Evolutionary conservation across 2,888 invertebrate species (phyloP), one percentile per base, ranked within the genome.

Genomic region (Eilema sororculum): DNA sequence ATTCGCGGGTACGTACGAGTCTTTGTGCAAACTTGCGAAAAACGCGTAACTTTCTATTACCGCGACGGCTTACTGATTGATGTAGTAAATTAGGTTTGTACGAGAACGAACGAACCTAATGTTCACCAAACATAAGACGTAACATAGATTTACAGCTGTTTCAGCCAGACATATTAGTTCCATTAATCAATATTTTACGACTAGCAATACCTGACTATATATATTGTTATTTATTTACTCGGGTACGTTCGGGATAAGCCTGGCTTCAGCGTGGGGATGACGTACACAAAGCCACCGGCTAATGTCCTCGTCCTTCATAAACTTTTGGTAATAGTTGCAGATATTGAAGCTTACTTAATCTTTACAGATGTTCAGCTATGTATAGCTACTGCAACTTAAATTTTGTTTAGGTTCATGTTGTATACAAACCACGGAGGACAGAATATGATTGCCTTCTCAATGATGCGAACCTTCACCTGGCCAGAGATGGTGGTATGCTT

Each of bases 321-420:
- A 66, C 65, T 74, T 67, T 68, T 63, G 65, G 67, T 72, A 33
- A 69, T 62, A 59, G 58, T 33, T 57, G 61, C 24, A 57, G 63
- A 56, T 37, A 64, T 62, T 33, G 33, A 28, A 64, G n/a, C 22
- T 33, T 65, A 67, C 22, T 30, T 65, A 67, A 64, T 64, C 69
- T 72, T n/a, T 62, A 52, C 66, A 66, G 30, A 61, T 68, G 59
- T 67, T 33, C 25, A 16, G 56, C 24, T 52, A 4, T 24, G 20
- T 62, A n/a, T 41, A 33, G 10, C 8, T 20, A 52, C n/a, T 20
- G n/a, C 52, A n/a, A n/a, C 3, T 9, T 8, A n/a, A n/a, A 2
- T 52, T 2, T 52, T n/a, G 52, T 52, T n/a, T 52, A n/a, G 20
- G 52, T 52, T 52, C n/a, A 52, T 52, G 20, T 6, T 46, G 20